These are phyloP conservation scores for Diaphora mendica DNA, from an alignment of 2,888 invertebrate genomes.

Conservation along the genomic window DNA sequence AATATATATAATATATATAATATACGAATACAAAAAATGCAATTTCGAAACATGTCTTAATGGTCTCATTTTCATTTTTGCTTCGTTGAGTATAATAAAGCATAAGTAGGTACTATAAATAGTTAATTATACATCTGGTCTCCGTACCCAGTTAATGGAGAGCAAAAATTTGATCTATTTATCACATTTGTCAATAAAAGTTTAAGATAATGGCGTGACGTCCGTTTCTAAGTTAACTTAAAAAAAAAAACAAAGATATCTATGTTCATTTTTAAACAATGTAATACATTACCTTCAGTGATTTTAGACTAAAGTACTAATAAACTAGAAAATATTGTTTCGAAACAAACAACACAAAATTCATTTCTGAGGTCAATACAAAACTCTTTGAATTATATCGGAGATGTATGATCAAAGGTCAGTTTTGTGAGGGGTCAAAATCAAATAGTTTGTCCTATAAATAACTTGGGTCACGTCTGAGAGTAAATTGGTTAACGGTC, in stretches of 20 bases:
- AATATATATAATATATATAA: too few relatives aligned
- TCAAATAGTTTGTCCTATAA: slow-evolving; percentile 59
- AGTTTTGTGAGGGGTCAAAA: slow-evolving; percentile 51
- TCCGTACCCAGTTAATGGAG: background rate
- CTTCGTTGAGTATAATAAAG: background rate
- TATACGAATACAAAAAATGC: background rate
- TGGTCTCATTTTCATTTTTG: slow-evolving; percentile 16
- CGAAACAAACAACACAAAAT: slow-evolving; percentile 48
- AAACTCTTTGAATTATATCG: slow-evolving; percentile 50
- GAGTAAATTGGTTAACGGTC: slow-evolving; percentile 55
- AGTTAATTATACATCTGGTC: too few relatives aligned
- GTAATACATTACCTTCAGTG: background rate
- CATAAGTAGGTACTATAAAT: background rate
- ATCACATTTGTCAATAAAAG: background rate
- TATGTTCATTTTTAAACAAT: background rate
- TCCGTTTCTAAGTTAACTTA: background rate
- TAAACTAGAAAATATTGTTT: slow-evolving; percentile 42
- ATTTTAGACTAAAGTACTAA: slow-evolving; percentile 27
- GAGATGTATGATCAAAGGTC: slow-evolving; percentile 52
- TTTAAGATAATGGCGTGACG: background rate
- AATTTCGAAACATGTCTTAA: background rate
- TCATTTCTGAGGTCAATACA: slow-evolving; percentile 50
- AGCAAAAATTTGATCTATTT: background rate
- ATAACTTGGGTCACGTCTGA: slow-evolving; percentile 54
- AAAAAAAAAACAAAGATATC: background rate